Evolutionary conservation across 2,113 vertebrate species (phyloP).

Genomic region (Corythaeola cristata): DNA sequence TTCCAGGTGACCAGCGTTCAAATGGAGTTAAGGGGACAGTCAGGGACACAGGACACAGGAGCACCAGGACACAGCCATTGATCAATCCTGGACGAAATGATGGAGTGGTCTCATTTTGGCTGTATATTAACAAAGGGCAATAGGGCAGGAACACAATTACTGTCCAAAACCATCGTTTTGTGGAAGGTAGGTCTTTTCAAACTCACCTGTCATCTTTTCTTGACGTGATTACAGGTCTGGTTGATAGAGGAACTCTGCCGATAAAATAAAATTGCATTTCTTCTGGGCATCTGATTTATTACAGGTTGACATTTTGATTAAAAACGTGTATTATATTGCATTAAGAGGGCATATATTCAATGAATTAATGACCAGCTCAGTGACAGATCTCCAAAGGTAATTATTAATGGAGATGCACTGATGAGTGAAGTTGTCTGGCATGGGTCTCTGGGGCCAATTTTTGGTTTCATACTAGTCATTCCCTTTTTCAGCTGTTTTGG

Average conservation of each 20-base stretch:
- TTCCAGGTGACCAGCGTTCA: not conserved
- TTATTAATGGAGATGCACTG: not conserved
- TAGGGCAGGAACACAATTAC: slow-evolving; percentile 32
- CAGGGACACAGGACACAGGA: not conserved
- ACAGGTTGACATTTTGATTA: not conserved
- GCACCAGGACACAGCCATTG: not conserved
- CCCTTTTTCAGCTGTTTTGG: not conserved
- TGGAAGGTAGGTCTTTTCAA: not conserved
- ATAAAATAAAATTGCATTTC: not conserved
- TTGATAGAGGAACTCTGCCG: not conserved
- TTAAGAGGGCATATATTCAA: not conserved
- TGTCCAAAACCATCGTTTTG: not conserved
- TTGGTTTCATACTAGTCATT: not conserved
- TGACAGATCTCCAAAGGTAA: not conserved
- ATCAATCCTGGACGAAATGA: not conserved
- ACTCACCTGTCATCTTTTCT: slow-evolving; percentile 14
- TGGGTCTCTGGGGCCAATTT: not conserved
- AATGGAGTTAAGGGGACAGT: not conserved
- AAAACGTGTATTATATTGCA: not conserved
- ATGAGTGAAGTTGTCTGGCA: not conserved
- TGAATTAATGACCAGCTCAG: not conserved
- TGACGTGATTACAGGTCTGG: not conserved
- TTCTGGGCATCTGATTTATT: slow-evolving; percentile 12
- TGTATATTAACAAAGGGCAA: not conserved
- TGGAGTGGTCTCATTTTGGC: not conserved